These are phyloP conservation scores for Ardeotis arabs DNA, from an alignment of 2,113 vertebrate species.

Conservation along the genomic window DNA sequence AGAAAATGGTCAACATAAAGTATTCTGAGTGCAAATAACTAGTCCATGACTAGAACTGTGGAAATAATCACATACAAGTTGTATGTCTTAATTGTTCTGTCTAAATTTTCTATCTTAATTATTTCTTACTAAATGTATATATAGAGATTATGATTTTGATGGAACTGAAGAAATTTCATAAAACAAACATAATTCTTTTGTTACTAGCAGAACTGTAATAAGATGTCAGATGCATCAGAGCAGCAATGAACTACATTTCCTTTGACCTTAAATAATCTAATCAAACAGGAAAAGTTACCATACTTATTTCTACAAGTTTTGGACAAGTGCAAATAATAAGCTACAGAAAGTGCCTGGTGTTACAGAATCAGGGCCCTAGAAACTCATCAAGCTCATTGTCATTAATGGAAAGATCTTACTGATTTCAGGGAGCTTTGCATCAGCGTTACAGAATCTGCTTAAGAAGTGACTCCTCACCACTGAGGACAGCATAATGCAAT, in stretches of 20 bases:
- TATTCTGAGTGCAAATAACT: not conserved
- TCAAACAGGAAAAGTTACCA: not conserved
- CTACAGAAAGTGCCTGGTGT: not conserved
- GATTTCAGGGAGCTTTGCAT: not conserved
- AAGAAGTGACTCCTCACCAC: not conserved
- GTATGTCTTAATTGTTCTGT: not conserved
- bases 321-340: not conserved
- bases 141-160: not conserved
- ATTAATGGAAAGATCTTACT: not conserved
- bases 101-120: not conserved
- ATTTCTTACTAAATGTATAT: not conserved
- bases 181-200: not conserved
- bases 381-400: not conserved
- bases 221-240: not conserved
- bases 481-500: not conserved
- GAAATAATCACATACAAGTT: not conserved
- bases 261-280: not conserved
- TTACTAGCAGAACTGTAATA: not conserved
- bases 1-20: not conserved
- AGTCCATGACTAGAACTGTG: not conserved
- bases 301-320: not conserved
- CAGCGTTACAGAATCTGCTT: not conserved
- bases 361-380: not conserved
- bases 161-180: not conserved
- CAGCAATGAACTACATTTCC: not conserved